phyloP scores from a whole-genome alignment of 2,888 invertebrate species.

The Lapara coniferarum region DNA sequence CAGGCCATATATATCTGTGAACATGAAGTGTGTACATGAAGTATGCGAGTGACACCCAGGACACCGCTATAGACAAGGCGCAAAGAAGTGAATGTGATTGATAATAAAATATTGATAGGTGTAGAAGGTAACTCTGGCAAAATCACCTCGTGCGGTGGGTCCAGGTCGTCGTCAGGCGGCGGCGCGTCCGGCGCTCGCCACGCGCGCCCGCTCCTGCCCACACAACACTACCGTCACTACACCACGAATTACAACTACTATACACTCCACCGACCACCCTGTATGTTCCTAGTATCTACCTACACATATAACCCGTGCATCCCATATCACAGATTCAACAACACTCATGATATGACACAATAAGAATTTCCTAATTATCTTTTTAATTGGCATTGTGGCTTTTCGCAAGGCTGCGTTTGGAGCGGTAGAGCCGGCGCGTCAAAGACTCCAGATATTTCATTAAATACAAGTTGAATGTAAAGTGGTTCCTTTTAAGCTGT shows the following conservation, averaged over 20 bases:
- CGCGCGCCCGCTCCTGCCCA: constrained; percentile 79
- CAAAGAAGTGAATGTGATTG: constrained; percentile 72
- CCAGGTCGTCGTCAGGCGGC: constrained; percentile 74
- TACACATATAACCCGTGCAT: background rate
- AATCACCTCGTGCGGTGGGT: constrained; percentile 81
- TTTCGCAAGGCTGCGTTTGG: background rate
- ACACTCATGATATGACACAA: background rate
- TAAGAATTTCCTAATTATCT: background rate
- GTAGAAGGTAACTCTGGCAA: constrained; percentile 82
- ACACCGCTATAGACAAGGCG: constrained; percentile 67
- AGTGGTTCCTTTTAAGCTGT: background rate
- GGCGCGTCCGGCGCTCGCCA: constrained; percentile 74
- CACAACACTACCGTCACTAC: constrained; percentile 65
- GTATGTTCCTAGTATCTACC: background rate
- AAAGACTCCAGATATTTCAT: background rate
- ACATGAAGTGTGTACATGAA: constrained; percentile 37
- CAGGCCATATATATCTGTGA: constrained; percentile 25
- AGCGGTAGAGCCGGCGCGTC: background rate
- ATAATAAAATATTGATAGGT: constrained; percentile 59
- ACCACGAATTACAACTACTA: background rate
- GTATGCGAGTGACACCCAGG: constrained; percentile 71
- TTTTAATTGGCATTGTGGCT: constrained; percentile 11
- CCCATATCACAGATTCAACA: background rate
- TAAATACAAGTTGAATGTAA: background rate
- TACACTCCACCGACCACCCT: background rate